Evolutionary conservation across 2,113 vertebrate species (phyloP), one percentile per base, ranked within the genome.

Genomic region (Callopanchax toddi): DNA sequence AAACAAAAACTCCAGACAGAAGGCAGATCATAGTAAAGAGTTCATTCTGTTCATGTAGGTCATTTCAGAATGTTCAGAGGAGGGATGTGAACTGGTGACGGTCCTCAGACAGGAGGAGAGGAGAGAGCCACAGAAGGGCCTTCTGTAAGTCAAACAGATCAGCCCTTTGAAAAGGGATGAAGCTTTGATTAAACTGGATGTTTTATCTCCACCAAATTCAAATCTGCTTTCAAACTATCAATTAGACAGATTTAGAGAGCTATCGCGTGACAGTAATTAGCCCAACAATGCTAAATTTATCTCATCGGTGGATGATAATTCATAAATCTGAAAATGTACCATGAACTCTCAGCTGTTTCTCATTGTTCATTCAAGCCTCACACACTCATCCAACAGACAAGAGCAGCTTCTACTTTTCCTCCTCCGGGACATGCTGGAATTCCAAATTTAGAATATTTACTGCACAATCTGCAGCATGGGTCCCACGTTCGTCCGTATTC

Each of bases 221-320:
- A 57, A 72, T 67, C 57, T 3, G 44, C 63, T 57, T 66, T 72
- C 59, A 69, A 67, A 46, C 65, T 37, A 71, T 71, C 62, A 70
- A 67, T 78, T 64, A 77, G 52, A 71, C 29, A 42, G 73, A 79
- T 68, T 71, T 57, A 73, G 70, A 62, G 52, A 52, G 36, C 70
- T 62, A 65, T 71, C 55, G 37, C 66, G 18, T 2, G 48, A 51
- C 15, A 54, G 65, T 59, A 78, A 81, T 83, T 79, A 76, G 65
- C 55, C 56, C 21, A 39, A 63, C 69, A 62, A 69, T 43, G 64
- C 57, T 26, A 60, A 20, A 66, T 70, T 6, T 52, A 66, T 77
- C 58, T 65, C 26, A 78, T 83, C 74, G 36, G 20, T 32, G 17
- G 26, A 46, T 36, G 71, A 69, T 51, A 37, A 75, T 59, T 39